phyloP scores from a whole-genome alignment of 2,113 vertebrate species.

The pig (Sus scrofa) region DNA sequence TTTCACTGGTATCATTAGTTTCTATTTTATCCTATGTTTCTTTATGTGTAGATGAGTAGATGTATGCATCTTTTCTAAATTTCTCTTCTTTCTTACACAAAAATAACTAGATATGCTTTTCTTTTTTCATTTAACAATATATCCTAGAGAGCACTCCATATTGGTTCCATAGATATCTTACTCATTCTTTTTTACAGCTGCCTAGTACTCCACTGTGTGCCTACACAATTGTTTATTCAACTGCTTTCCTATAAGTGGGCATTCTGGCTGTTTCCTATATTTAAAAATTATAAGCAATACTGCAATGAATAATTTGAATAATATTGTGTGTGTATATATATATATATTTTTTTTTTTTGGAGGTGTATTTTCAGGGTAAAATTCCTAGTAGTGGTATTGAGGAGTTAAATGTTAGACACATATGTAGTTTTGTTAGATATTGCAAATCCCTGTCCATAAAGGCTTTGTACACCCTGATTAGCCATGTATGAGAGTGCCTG shows the following conservation, averaged over 20 bases:
- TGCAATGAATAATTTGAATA: neutral
- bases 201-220: neutral
- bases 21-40: conserved; percentile 3
- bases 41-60: neutral
- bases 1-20: neutral
- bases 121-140: neutral
- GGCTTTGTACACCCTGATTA: neutral
- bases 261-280: neutral
- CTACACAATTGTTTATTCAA: neutral
- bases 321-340: too few species aligned
- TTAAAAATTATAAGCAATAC: neutral
- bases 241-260: neutral
- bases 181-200: neutral
- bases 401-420: neutral
- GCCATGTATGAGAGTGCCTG: neutral
- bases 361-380: conserved; percentile 29
- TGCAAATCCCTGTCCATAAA: neutral
- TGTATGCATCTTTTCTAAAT: neutral
- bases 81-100: neutral
- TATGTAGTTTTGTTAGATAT: neutral
- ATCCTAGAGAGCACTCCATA: neutral
- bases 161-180: neutral
- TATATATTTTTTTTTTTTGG: neutral
- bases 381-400: neutral
- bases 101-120: neutral